Percentiles rank a stretch among this genome's conserved stretches.
These are phyloP conservation scores for Frankliniella fusca DNA, from an alignment of 2,888 invertebrate genomes.

Conservation along the genomic window DNA sequence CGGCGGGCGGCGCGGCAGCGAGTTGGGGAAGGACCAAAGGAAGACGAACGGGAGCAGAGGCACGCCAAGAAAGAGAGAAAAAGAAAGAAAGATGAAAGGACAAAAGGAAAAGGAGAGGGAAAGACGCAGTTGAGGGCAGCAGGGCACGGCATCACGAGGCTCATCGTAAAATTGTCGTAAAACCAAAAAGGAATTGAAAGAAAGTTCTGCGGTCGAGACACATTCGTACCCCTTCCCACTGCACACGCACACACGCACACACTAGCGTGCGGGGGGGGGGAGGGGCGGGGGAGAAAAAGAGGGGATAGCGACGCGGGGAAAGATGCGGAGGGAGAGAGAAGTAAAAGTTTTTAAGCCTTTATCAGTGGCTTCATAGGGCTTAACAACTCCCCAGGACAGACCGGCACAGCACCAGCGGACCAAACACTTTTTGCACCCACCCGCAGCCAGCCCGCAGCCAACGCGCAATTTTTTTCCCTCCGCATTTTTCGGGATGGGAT, in stretches of 20 bases:
- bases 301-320: background rate
- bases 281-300: background rate
- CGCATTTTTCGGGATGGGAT: background rate
- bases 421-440: too few relatives aligned
- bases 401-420: background rate
- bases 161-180: slow-evolving; percentile 20
- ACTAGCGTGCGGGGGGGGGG: background rate
- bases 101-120: background rate
- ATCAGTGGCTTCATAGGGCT: slow-evolving; percentile 24
- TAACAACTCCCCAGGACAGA: slow-evolving; percentile 17
- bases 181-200: slow-evolving; percentile 11
- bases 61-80: background rate
- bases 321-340: background rate
- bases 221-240: background rate
- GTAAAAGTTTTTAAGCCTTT: slow-evolving; percentile 22
- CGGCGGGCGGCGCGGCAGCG: background rate
- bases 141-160: background rate
- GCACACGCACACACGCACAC: background rate
- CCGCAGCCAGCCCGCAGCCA: too few relatives aligned
- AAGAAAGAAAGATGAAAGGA: background rate
- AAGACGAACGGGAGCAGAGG: too few relatives aligned
- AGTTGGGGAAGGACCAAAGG: too few relatives aligned
- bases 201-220: slow-evolving; percentile 17
- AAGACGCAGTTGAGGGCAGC: background rate
- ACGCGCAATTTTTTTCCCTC: too few relatives aligned